Percentiles rank a stretch among this genome's conserved stretches.
These are phyloP conservation scores for Callipepla squamata DNA, from an alignment of 2,113 vertebrate species.

Conservation along the genomic window DNA sequence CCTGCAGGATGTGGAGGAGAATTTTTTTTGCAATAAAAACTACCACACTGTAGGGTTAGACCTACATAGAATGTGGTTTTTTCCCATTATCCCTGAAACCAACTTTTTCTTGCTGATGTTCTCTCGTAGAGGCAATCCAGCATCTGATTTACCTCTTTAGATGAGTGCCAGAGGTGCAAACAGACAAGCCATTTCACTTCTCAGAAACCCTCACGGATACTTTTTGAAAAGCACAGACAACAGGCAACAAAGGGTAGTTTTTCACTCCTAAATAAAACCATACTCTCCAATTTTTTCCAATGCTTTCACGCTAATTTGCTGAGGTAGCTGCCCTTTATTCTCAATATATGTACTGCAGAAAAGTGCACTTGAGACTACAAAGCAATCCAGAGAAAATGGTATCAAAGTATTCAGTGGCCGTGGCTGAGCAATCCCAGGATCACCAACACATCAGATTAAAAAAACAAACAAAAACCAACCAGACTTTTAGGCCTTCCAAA, in stretches of 20 bases:
- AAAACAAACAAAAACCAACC: no score
- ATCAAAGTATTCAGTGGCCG: neutral
- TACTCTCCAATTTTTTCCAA: neutral
- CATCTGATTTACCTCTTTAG: neutral
- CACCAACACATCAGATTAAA: neutral
- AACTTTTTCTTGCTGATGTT: neutral
- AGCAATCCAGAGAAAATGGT: conserved; percentile 17
- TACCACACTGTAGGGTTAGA: neutral
- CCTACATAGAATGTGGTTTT: neutral
- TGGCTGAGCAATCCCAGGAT: neutral
- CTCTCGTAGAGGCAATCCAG: neutral
- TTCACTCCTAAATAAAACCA: neutral
- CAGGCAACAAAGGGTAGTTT: neutral
- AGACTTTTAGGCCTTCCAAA: neutral
- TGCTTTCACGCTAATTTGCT: neutral
- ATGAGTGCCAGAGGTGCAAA: neutral
- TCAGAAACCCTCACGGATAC: neutral
- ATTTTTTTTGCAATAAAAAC: neutral
- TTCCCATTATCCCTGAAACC: neutral
- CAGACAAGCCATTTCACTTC: neutral
- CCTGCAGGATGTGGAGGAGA: neutral
- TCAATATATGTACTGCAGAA: neutral
- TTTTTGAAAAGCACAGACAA: neutral
- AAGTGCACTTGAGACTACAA: conserved; percentile 6
- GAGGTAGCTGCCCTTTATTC: conserved; percentile 3